Evolutionary conservation across 2,797 vertebrate species (phyloP).

Genomic region (Oreochromis mossambicus): DNA sequence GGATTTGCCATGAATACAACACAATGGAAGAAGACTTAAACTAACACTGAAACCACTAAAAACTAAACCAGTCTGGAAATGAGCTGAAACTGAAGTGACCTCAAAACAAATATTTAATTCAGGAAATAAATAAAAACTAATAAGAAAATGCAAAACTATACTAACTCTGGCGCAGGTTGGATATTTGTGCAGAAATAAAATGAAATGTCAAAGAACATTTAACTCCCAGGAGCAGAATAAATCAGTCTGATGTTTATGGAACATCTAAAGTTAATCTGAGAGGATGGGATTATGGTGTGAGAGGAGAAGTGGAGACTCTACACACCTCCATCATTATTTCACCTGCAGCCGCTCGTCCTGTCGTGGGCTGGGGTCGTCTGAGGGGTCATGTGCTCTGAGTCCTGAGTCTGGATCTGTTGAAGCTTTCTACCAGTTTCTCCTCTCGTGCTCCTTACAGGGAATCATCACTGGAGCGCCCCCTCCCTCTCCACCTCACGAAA

Average conservation of each 20-base stretch:
- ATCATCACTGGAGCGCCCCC: background rate
- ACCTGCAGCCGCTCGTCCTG: background rate
- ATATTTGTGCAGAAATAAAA: background rate
- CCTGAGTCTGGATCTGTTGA: background rate
- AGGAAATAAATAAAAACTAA: background rate
- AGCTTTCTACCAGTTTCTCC: background rate
- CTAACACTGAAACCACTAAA: background rate
- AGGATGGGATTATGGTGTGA: background rate
- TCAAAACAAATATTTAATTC: accelerated
- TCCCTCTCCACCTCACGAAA: background rate
- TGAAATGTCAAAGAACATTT: background rate
- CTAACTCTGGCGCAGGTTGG: background rate
- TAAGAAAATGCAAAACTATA: background rate
- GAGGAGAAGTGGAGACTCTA: background rate
- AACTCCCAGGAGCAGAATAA: background rate
- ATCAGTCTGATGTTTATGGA: accelerated
- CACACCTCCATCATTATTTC: background rate
- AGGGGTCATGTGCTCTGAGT: background rate
- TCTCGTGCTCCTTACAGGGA: background rate
- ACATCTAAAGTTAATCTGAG: background rate
- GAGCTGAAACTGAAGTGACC: background rate
- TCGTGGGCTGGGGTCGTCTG: background rate
- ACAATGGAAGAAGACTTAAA: background rate
- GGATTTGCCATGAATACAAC: background rate
- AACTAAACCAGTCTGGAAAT: background rate